phyloP scores from a whole-genome alignment of 2,113 vertebrate species.

The Muscicapa adusta region DNA sequence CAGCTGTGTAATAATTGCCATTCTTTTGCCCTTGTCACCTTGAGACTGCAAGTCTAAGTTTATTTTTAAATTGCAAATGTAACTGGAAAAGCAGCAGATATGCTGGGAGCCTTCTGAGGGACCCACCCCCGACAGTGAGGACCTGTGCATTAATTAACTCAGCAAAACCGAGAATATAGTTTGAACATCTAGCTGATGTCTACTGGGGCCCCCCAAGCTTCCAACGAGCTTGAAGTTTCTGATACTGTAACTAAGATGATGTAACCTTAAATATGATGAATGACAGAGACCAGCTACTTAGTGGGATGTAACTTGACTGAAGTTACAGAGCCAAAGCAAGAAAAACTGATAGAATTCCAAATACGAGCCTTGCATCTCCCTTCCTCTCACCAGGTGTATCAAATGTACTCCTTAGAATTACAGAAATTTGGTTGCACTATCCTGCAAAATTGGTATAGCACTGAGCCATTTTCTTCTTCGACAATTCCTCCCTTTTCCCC shows the following conservation, averaged over 20 bases:
- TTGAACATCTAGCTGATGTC: not conserved
- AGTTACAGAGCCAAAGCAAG: not conserved
- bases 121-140: not conserved
- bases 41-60: not conserved
- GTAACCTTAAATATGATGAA: not conserved
- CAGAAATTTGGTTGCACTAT: not conserved
- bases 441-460: not conserved
- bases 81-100: not conserved
- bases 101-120: not conserved
- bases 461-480: rapidly evolving
- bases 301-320: not conserved
- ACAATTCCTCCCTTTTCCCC: not conserved
- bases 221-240: not conserved
- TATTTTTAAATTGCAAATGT: not conserved
- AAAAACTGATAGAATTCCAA: not conserved
- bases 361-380: not conserved
- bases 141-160: not conserved
- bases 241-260: not conserved
- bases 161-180: not conserved
- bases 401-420: not conserved
- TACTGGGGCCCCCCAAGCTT: not conserved
- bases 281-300: not conserved
- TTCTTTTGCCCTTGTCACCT: not conserved
- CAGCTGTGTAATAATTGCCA: not conserved
- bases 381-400: not conserved